Evolutionary conservation across 2,113 vertebrate genomes (phyloP).

Genomic region (Cyprinodon tularosa): DNA sequence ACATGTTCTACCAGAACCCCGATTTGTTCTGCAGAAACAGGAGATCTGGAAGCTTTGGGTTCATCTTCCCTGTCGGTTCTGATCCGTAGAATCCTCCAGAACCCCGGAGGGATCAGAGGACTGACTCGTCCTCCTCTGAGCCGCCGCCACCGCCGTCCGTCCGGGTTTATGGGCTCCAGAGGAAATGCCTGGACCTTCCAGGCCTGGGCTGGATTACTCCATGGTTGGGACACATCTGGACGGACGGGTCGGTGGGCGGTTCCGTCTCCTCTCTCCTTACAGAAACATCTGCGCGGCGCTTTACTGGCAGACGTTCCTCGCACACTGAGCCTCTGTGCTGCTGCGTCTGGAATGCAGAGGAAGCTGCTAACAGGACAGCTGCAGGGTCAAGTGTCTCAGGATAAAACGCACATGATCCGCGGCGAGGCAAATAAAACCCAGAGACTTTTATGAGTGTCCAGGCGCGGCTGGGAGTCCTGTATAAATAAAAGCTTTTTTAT

Average conservation of each 20-base stretch:
- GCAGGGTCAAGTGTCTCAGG: constrained; percentile 38
- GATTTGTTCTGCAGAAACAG: too few species aligned
- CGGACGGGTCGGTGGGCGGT: constrained; percentile 1
- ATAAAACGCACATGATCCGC: not conserved
- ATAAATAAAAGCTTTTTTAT: not conserved
- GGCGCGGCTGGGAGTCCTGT: not conserved
- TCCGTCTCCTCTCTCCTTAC: constrained; percentile 20
- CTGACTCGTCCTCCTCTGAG: too few species aligned
- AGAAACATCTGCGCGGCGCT: constrained; percentile 37
- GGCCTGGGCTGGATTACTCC: constrained; percentile 54
- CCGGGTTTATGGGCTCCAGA: constrained; percentile 16
- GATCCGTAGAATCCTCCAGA: too few species aligned
- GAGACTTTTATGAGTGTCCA: not conserved
- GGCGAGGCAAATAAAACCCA: not conserved
- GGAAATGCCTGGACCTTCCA: constrained; percentile 62
- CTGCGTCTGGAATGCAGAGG: constrained; percentile 41
- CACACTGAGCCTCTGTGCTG: not conserved
- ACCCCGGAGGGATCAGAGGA: too few species aligned
- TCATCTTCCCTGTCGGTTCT: too few species aligned
- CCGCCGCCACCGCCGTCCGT: not conserved
- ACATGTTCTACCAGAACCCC: too few species aligned
- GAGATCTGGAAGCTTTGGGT: too few species aligned
- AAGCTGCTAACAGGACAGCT: constrained; percentile 39
- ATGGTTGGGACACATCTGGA: constrained; percentile 47
- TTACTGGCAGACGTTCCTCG: constrained; percentile 35